Base-by-base conservation (phyloP, 2,888 invertebrate species). In the Philereme transversata region DNA sequence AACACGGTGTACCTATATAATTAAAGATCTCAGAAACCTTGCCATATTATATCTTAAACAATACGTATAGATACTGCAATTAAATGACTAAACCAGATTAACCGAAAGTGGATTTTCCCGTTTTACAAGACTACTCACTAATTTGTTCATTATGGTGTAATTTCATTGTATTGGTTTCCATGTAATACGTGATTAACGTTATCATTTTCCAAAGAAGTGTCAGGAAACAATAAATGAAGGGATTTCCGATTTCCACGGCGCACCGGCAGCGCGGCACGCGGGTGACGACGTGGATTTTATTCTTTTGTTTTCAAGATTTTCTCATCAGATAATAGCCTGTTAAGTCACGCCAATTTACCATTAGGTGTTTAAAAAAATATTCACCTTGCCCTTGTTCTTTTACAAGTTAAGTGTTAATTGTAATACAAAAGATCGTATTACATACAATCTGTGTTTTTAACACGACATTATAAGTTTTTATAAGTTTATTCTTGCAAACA, bases 221-320 rank as follows among this genome's bases (percentile, higher is more conserved):
- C 74, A 78, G 82, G 81, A 84, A 86, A 86, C 77, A 82, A 87
- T 86, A 85, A 84, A 56, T 74, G 71, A 80, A 76, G 89, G 90
- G 82, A 89, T 90, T 90, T 90, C 90, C 91, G 87, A 89, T 87
- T 88, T 86, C 82, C 84, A 85, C 80, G 81, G 57, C 10, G 49
- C 44, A 53, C 51, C 64, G 55, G 22, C 34, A 6, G 43, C 49
- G 41, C 38, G 41, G 70, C 67, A 77, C 78, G 77, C 77, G 75
- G 75, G 66, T 68, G 72, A 76, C 70, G 74, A 70, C 73, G 77
- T 72, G 71, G 74, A 70, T 71, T 78, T 57, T 49, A 53, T 74
- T 81, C 81, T 83, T 83, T 89, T 87, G 84, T 86, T 72, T 77
- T 75, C 75, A 76, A 68, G 73, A 80, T 80, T 84, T 86, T 88